These are phyloP conservation scores for Ceratitis capitata DNA, from an alignment of 1,140 invertebrate genomes.

Conservation along the genomic window DNA sequence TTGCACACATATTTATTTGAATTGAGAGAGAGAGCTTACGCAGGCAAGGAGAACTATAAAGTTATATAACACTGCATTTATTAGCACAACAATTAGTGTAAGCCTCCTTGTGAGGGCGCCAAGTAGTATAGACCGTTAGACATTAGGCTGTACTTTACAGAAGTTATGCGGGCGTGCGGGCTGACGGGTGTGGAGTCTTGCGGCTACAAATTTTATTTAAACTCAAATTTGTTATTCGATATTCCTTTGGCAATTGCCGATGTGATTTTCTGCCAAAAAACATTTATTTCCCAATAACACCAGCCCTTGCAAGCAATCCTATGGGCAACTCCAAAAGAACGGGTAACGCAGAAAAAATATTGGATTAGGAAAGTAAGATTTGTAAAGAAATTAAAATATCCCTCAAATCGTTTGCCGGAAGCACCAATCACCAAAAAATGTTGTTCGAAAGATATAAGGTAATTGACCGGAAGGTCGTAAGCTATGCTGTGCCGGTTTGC, in stretches of 20 bases:
- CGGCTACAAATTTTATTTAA: not conserved
- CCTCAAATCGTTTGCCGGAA: not conserved
- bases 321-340: too few relatives aligned
- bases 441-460: too few relatives aligned
- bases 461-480: too few relatives aligned
- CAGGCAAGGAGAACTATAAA: not conserved
- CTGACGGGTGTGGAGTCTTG: not conserved
- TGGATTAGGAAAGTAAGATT: too few relatives aligned
- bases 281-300: too few relatives aligned
- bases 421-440: too few relatives aligned
- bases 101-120: not conserved
- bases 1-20: not conserved
- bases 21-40: not conserved
- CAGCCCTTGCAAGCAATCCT: too few relatives aligned
- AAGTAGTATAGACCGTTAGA: too few relatives aligned
- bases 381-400: too few relatives aligned
- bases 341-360: too few relatives aligned
- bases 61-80: constrained; percentile 32
- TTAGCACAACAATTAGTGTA: constrained; percentile 34
- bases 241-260: constrained; percentile 30
- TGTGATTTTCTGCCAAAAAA: constrained; percentile 20
- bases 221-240: constrained; percentile 17
- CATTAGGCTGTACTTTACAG: too few relatives aligned
- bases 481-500: too few relatives aligned
- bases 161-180: not conserved